These are phyloP conservation scores for Luperina nickerlii DNA, from an alignment of 2,888 invertebrate species.

Conservation along the genomic window DNA sequence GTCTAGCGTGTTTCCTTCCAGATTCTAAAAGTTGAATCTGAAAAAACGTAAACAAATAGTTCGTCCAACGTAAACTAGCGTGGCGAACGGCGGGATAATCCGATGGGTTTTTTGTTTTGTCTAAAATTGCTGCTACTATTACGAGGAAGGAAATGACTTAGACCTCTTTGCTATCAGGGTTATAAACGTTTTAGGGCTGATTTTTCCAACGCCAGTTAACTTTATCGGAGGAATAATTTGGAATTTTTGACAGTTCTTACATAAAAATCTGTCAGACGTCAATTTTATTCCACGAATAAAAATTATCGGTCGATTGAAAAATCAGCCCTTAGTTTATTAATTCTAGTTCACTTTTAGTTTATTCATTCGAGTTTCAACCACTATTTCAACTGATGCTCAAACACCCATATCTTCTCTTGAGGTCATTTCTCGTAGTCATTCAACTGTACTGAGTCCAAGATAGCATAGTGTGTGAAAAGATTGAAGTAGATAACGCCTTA, in stretches of 20 bases:
- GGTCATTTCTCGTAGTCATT: background rate
- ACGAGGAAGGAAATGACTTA: conserved; percentile 73
- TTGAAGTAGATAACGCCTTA: conserved; percentile 45
- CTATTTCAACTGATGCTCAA: background rate
- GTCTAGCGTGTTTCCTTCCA: conserved; percentile 62
- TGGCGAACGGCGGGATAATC: conserved; percentile 78
- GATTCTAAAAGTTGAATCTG: conserved; percentile 45
- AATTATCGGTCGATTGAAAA: too few species aligned
- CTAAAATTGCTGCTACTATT: conserved; percentile 61
- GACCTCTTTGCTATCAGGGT: conserved; percentile 23
- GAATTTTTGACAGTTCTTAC: too few species aligned
- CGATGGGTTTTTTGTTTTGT: conserved; percentile 79
- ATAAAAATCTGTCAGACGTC: too few species aligned
- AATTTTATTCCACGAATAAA: too few species aligned
- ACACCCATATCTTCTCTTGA: background rate
- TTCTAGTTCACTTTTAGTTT: background rate
- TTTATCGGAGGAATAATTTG: too few species aligned
- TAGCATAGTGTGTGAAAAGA: conserved; percentile 36
- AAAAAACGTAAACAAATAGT: conserved; percentile 82
- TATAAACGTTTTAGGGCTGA: conserved; percentile 15
- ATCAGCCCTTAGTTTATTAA: conserved; percentile 1
- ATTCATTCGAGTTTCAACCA: background rate
- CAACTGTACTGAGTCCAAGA: conserved; percentile 9
- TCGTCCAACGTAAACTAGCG: conserved; percentile 74
- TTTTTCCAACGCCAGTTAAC: too few species aligned